A percentile compares a stretch with the other conserved stretches of the same genome.
phyloP scores from a whole-genome alignment of 2,797 vertebrate species.

The Bradypodion ventrale region DNA sequence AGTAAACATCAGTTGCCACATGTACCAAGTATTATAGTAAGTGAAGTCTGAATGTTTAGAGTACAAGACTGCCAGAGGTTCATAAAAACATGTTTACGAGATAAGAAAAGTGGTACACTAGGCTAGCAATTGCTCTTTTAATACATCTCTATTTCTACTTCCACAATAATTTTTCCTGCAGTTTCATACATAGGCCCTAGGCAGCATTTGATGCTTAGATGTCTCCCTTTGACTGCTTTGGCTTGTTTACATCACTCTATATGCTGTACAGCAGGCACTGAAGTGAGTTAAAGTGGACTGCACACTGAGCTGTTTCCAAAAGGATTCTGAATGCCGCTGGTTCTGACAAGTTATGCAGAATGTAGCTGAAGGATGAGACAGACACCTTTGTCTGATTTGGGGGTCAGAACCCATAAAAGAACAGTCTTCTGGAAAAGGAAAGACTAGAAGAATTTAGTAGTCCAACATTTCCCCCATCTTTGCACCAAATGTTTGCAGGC shows the following conservation, averaged over 20 bases:
- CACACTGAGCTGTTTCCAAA: constrained; percentile 42
- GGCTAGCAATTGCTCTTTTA: constrained; percentile 54
- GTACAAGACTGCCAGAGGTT: constrained; percentile 46
- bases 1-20: background rate
- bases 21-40: constrained; percentile 26
- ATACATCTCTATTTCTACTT: constrained; percentile 48
- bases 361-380: constrained; percentile 18
- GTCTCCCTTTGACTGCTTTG: constrained; percentile 54
- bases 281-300: constrained; percentile 62
- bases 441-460: constrained; percentile 14
- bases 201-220: constrained; percentile 58
- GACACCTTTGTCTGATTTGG: constrained; percentile 39
- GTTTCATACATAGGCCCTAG: constrained; percentile 49
- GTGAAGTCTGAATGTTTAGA: constrained; percentile 18
- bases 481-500: background rate
- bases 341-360: constrained; percentile 59
- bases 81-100: constrained; percentile 55
- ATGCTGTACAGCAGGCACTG: constrained; percentile 34
- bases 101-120: constrained; percentile 48
- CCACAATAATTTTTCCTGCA: constrained; percentile 17
- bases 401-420: background rate
- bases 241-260: constrained; percentile 62
- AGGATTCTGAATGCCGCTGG: constrained; percentile 58
- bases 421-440: constrained; percentile 33
- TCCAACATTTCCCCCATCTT: background rate